Evolutionary conservation across 2,888 invertebrate genomes (phyloP), one percentile per base, ranked within the genome.

Genomic region (Synanthedon vespiformis): DNA sequence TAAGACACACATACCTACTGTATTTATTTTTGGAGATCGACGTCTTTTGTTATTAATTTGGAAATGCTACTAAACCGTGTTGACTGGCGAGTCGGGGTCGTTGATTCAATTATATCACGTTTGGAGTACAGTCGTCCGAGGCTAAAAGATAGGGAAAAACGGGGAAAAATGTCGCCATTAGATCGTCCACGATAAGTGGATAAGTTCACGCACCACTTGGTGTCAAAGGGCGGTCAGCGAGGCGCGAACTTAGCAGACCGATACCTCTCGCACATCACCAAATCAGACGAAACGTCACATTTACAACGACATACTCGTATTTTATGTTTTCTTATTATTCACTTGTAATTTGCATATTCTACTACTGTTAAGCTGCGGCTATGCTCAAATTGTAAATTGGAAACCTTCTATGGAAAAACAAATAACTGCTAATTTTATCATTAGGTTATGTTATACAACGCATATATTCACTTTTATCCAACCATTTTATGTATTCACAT

Each of bases 111-210:
- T 85, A 85, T 73, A 74, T 76, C 75, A 75, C 76, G 70, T 77
- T 80, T 71, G 72, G 70, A 72, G 68, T 70, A 74, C 70, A 70
- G 66, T 62, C 77, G 77, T 61, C 74, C 77, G 34, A 76, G 68
- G 77, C 77, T 80, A 74, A 74, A 74, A 77, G 77, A 77, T 68
- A 77, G 81, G 82, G 81, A 83, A 87, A 86, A 87, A 83, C 78
- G 79, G 72, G 71, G 79, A 87, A 87, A 87, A 87, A 85, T 80
- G 77, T 74, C 77, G 70, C 71, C 74, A 77, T 77, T 77, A 80
- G 83, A 85, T 85, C 80, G 76, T 74, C 74, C 75, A 73, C 75
- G 77, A 78, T 81, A 84, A 85, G 82, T 82, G 86, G 81, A 85
- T 86, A 82, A 86, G 79, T 79, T 80, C 74, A 73, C 86, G 85